These are phyloP conservation scores for Linnaemya vulpina DNA, from an alignment of 2,888 invertebrate species.

Conservation along the genomic window DNA sequence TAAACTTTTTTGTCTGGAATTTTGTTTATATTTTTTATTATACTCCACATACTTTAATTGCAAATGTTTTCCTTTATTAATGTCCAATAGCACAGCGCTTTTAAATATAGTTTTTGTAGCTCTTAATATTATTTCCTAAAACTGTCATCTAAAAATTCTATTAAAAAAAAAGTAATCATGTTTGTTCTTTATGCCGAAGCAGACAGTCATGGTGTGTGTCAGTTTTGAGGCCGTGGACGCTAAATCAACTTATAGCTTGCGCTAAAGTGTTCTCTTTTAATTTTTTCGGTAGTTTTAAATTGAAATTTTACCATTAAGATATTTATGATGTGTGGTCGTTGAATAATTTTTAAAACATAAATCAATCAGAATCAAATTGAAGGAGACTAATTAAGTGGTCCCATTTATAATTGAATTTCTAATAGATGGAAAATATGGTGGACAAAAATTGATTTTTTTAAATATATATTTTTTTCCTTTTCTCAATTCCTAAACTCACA, in stretches of 20 bases:
- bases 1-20: slow-evolving; percentile 41
- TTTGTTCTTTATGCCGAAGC: not conserved
- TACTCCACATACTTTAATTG: slow-evolving; percentile 66
- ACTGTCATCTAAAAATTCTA: slow-evolving; percentile 44
- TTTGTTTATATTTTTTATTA: not conserved
- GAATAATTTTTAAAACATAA: slow-evolving; percentile 80
- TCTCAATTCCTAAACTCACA: not conserved
- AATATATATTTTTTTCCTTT: no score
- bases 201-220: slow-evolving; percentile 59
- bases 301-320: slow-evolving; percentile 73
- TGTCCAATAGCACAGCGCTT: slow-evolving; percentile 54
- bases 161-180: not conserved
- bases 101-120: not conserved
- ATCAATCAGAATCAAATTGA: slow-evolving; percentile 75
- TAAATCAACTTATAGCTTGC: slow-evolving; percentile 70
- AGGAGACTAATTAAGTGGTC: slow-evolving; percentile 70
- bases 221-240: slow-evolving; percentile 52
- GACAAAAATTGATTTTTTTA: no score
- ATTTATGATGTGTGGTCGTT: slow-evolving; percentile 82
- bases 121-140: slow-evolving; percentile 2
- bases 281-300: slow-evolving; percentile 47
- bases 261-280: slow-evolving; percentile 55
- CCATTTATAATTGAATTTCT: slow-evolving; percentile 33
- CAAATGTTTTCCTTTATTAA: slow-evolving; percentile 56
- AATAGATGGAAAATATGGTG: slow-evolving; percentile 2